Percentiles rank a stretch among this genome's conserved stretches.
These are phyloP conservation scores for Ahaetulla prasina DNA, from an alignment of 2,113 vertebrate species.

Conservation along the genomic window DNA sequence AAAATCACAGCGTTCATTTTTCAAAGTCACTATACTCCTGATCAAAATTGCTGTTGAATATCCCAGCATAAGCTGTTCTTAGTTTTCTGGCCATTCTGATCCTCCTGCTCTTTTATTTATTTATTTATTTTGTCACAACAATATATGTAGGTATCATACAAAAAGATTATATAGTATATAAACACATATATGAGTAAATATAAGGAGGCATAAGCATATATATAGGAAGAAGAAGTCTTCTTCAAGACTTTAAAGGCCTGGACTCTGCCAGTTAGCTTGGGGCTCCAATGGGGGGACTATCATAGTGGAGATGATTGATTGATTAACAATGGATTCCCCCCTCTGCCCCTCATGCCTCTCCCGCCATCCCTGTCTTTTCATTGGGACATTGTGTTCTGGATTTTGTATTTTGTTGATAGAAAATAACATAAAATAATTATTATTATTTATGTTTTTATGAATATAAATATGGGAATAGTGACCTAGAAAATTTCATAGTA, in stretches of 20 bases:
- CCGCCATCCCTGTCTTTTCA: neutral
- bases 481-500: too few species aligned
- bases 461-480: too few species aligned
- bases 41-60: neutral
- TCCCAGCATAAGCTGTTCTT: neutral
- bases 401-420: too few species aligned
- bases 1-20: neutral
- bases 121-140: too few species aligned
- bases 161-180: too few species aligned
- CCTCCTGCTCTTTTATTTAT: too few species aligned
- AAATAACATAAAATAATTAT: too few species aligned
- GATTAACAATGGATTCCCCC: neutral
- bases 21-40: neutral
- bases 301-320: neutral
- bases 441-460: too few species aligned
- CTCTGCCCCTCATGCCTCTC: neutral
- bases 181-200: too few species aligned
- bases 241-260: neutral
- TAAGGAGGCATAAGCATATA: too few species aligned
- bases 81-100: neutral
- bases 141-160: too few species aligned
- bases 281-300: neutral
- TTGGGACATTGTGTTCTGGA: neutral
- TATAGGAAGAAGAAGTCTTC: too few species aligned
- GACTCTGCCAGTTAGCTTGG: neutral